A percentile compares a stretch with the other conserved stretches of the same genome.
Evolutionary conservation across 2,797 vertebrate species (phyloP).

Genomic region (Rhinophrynus dorsalis): DNA sequence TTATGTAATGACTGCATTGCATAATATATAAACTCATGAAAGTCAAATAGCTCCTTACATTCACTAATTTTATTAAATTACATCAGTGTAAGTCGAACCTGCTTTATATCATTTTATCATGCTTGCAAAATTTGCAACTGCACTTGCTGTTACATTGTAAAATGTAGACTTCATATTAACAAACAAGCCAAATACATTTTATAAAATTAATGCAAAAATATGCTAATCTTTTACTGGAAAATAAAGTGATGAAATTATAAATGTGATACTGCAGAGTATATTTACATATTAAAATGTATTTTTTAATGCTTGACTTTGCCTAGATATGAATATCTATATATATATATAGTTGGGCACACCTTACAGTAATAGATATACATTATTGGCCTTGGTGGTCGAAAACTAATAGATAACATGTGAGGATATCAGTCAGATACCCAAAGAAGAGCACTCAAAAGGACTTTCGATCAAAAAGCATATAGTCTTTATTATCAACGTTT

Average conservation of each 20-base stretch:
- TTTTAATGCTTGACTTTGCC: too few species aligned
- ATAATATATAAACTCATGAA: constrained; percentile 49
- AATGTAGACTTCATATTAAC: background rate
- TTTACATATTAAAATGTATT: constrained; percentile 8
- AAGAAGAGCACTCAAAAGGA: too few species aligned
- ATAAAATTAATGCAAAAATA: background rate
- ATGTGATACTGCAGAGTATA: constrained; percentile 4
- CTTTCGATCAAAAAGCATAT: too few species aligned
- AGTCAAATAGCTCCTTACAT: constrained; percentile 45
- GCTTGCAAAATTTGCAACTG: constrained; percentile 31
- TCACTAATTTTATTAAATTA: constrained; percentile 51
- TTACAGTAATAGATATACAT: too few species aligned
- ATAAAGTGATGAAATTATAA: constrained; percentile 31
- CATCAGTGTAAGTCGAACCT: constrained; percentile 35
- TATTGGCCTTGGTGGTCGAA: too few species aligned
- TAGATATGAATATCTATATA: too few species aligned
- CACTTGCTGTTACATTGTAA: background rate
- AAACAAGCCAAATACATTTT: constrained; percentile 1
- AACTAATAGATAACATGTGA: too few species aligned
- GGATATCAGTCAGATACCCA: too few species aligned
- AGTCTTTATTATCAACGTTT: too few species aligned
- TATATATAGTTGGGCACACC: too few species aligned
- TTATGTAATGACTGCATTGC: constrained; percentile 45
- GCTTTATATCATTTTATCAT: constrained; percentile 44
- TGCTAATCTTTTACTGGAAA: background rate